These are phyloP conservation scores for Podotricha telesiphe DNA, from an alignment of 2,888 invertebrate species.

Conservation along the genomic window DNA sequence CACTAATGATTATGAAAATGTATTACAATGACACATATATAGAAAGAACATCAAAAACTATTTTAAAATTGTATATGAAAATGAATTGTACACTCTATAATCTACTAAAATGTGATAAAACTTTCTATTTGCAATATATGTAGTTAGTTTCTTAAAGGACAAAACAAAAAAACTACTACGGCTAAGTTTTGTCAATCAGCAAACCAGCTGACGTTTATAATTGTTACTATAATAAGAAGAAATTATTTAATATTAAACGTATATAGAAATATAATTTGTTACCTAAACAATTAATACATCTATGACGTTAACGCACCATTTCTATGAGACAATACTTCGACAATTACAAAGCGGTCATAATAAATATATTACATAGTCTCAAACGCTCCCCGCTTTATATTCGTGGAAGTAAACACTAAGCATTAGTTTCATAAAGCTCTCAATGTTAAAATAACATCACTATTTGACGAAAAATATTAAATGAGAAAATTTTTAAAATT, in stretches of 20 bases:
- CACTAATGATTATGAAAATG: background rate
- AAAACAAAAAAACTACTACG: constrained; percentile 5
- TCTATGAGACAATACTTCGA: constrained; percentile 35
- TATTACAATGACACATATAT: constrained; percentile 12
- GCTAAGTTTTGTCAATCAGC: constrained; percentile 12
- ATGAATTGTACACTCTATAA: constrained; percentile 20
- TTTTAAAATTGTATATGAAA: constrained; percentile 29
- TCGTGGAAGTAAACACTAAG: constrained; percentile 38
- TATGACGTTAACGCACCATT: constrained; percentile 65
- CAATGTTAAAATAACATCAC: constrained; percentile 54
- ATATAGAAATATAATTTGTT: constrained; percentile 29
- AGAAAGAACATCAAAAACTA: constrained; percentile 30
- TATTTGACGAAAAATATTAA: constrained; percentile 52
- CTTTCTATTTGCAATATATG: constrained; percentile 16
- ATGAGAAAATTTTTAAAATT: constrained; percentile 52
- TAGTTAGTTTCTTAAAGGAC: background rate
- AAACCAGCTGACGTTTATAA: background rate
- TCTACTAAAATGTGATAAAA: constrained; percentile 25
- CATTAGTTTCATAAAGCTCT: constrained; percentile 62
- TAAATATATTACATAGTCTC: constrained; percentile 29
- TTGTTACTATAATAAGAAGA: constrained; percentile 21
- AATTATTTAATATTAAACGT: constrained; percentile 28
- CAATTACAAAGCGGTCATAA: constrained; percentile 51
- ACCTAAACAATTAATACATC: constrained; percentile 36
- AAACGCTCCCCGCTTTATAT: constrained; percentile 36